Conservation (phyloP, 2,113 vertebrate species). For the Bothrops jararaca region DNA sequence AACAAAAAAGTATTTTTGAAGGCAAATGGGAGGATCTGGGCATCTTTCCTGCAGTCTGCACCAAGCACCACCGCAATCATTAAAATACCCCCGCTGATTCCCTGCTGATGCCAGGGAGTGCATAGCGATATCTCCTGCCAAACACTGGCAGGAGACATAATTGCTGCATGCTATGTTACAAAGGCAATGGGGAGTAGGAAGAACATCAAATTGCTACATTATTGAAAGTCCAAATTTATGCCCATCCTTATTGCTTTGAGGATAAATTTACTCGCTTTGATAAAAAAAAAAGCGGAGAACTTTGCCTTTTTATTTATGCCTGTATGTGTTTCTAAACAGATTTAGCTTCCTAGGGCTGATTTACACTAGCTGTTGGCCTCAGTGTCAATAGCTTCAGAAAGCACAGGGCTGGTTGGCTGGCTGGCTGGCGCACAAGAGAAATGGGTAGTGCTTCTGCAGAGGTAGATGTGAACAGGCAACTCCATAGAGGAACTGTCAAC, state of each 20-base stretch:
- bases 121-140: slow-evolving; percentile 14
- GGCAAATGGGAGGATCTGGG: background rate
- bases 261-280: background rate
- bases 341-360: background rate
- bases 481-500: background rate
- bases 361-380: background rate
- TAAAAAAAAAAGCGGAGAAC: background rate
- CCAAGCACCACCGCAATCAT: slow-evolving; percentile 21
- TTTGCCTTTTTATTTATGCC: background rate
- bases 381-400: background rate
- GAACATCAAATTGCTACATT: background rate
- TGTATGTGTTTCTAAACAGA: background rate
- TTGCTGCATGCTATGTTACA: slow-evolving; percentile 22
- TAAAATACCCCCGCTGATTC: slow-evolving; percentile 14
- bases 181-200: slow-evolving; percentile 2
- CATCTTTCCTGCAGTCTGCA: slow-evolving; percentile 10
- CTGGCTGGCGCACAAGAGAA: background rate
- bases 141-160: slow-evolving; percentile 16
- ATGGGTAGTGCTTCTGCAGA: background rate
- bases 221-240: background rate
- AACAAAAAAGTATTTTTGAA: slow-evolving; percentile 1
- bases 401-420: background rate
- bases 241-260: background rate
- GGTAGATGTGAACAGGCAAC: background rate
- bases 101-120: slow-evolving; percentile 14